phyloP scores from a whole-genome alignment of 2,113 vertebrate species.

The Cyanoramphus novaezelandiae region DNA sequence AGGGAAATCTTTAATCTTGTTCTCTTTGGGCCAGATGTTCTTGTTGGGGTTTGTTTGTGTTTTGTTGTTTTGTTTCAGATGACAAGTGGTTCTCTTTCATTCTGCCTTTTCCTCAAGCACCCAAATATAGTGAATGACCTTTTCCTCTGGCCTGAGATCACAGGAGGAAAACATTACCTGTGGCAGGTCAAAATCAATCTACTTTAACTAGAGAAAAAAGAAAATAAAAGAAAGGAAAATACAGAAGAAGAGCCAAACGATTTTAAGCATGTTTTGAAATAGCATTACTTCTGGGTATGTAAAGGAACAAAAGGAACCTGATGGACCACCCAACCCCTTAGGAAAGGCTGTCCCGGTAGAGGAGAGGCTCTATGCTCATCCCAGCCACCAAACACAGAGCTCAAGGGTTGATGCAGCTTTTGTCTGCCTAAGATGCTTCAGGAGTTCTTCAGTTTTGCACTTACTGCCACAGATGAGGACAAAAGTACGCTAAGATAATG shows the following conservation, averaged over 20 bases:
- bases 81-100: not conserved
- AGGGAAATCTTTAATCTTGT: not conserved
- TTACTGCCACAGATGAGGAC: not conserved
- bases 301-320: not conserved
- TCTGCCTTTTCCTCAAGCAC: slow-evolving; percentile 1
- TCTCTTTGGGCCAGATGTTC: not conserved
- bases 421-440: not conserved
- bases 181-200: slow-evolving; percentile 2
- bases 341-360: not conserved
- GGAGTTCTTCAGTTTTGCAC: not conserved
- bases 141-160: not conserved
- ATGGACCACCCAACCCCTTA: not conserved
- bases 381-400: not conserved
- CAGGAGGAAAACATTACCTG: not conserved
- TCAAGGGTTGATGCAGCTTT: not conserved
- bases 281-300: not conserved
- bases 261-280: not conserved
- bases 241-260: not conserved
- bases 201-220: not conserved
- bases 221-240: not conserved
- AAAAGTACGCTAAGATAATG: not conserved
- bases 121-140: not conserved
- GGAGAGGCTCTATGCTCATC: not conserved
- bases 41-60: not conserved
- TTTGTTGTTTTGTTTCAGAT: not conserved